phyloP scores from a whole-genome alignment of 2,113 vertebrate genomes.

The Empidonax alnorum region DNA sequence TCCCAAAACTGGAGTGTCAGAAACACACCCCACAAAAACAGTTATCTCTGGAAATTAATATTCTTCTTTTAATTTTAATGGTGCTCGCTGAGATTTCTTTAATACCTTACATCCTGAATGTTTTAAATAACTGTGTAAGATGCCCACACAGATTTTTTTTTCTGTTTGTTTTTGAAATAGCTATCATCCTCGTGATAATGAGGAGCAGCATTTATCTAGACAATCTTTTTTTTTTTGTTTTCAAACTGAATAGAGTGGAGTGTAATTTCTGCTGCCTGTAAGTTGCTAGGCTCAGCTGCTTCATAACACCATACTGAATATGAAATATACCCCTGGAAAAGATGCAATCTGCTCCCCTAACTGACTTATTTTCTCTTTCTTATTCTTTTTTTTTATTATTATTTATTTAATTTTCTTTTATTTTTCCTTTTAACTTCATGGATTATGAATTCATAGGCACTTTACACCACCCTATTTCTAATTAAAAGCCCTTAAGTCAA shows the following conservation, averaged over 20 bases:
- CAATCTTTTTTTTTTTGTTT: background rate
- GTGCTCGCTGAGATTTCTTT: conserved; percentile 47
- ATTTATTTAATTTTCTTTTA: background rate
- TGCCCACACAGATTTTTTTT: background rate
- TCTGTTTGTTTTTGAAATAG: conserved; percentile 39
- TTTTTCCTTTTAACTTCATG: background rate
- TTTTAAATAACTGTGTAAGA: conserved; percentile 41
- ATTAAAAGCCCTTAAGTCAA: conserved; percentile 23
- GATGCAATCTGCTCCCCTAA: background rate
- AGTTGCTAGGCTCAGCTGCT: conserved; percentile 43
- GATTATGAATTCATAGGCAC: background rate
- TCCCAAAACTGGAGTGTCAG: background rate
- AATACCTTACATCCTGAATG: conserved; percentile 44
- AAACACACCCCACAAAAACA: background rate
- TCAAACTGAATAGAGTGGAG: background rate
- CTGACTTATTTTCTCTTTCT: background rate
- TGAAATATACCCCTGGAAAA: conserved; percentile 43
- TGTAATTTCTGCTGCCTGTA: conserved; percentile 52
- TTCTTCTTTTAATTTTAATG: conserved; percentile 37
- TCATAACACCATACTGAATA: background rate
- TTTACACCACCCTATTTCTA: background rate
- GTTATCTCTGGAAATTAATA: conserved; percentile 11
- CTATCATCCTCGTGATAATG: conserved; percentile 35
- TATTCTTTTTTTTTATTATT: background rate
- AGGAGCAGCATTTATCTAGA: conserved; percentile 44